phyloP scores from a whole-genome alignment of 35 echinoderm and acorn worm species.

The Diadema setosum region DNA sequence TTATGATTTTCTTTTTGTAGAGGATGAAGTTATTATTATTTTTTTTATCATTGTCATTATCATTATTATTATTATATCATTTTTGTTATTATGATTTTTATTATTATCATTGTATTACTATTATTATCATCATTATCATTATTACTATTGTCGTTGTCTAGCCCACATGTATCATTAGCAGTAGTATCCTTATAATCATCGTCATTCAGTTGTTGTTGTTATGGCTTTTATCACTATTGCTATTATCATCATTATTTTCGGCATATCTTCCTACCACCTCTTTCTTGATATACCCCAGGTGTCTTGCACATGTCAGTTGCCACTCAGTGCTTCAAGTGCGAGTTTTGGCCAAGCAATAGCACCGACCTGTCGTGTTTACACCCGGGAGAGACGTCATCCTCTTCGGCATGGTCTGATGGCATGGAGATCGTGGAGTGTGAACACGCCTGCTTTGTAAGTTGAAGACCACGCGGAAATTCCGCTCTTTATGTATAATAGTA shows the following conservation, averaged over 20 bases:
- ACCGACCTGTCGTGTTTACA: not conserved
- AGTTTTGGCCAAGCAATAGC: not conserved
- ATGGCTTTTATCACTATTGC: not conserved
- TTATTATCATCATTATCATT: not conserved
- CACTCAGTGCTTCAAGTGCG: not conserved
- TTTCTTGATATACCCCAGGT: not conserved
- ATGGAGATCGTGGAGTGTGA: not conserved
- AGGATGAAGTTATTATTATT: too few relatives aligned
- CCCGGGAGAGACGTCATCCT: not conserved
- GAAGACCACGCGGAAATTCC: too few relatives aligned
- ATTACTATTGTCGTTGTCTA: too few relatives aligned
- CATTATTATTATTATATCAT: too few relatives aligned
- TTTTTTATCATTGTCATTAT: too few relatives aligned
- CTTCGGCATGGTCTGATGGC: not conserved
- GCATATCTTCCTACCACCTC: not conserved
- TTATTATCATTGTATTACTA: not conserved
- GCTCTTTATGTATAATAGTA: too few relatives aligned
- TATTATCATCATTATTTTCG: not conserved
- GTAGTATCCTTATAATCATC: not conserved
- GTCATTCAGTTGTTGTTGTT: not conserved
- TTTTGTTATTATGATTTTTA: too few relatives aligned
- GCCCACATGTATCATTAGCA: too few relatives aligned
- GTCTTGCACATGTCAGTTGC: not conserved
- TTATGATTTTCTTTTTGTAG: too few relatives aligned
- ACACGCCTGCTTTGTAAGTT: slow-evolving; percentile 15